Conservation (phyloP, 2,888 invertebrate species). For the Zeuzera pyrina region DNA sequence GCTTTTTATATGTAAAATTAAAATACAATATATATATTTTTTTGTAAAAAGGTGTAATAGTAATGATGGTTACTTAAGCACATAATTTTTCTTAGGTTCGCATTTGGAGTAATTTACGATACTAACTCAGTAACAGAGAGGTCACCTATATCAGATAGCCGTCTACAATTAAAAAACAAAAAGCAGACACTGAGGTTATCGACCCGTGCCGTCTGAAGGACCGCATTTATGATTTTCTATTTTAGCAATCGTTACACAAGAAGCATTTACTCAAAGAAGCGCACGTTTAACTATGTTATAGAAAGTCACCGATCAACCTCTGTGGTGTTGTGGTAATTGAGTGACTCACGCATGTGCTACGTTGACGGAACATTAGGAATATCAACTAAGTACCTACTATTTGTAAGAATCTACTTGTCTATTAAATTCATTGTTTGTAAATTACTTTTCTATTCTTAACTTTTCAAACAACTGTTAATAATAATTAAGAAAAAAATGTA, state of each 20-base stretch:
- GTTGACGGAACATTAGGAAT: slow-evolving; percentile 21
- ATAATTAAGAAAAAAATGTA: no score
- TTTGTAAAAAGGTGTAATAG: no score
- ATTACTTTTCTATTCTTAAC: slow-evolving; percentile 33
- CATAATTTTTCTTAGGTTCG: no score
- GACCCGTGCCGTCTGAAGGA: slow-evolving; percentile 19
- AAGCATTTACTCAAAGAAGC: slow-evolving; percentile 33
- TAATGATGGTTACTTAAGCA: no score
- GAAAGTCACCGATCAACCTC: slow-evolving; percentile 42
- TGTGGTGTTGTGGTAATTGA: slow-evolving; percentile 30
- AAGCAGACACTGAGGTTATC: neutral
- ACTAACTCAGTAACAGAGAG: no score
- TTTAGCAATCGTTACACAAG: slow-evolving; percentile 58
- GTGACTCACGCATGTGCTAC: slow-evolving; percentile 49
- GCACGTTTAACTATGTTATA: slow-evolving; percentile 37
- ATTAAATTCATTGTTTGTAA: slow-evolving; percentile 34
- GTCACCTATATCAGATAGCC: neutral
- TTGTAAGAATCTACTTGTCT: slow-evolving; percentile 46
- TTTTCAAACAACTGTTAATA: slow-evolving; percentile 6
- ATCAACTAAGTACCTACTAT: slow-evolving; percentile 32
- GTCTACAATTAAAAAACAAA: neutral
- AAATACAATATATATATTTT: no score
- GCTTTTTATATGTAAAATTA: no score
- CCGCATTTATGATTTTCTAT: slow-evolving; percentile 48
- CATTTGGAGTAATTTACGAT: no score